Percentiles rank a stretch among this genome's conserved stretches.
Conservation (phyloP, 2,888 invertebrate species). For the Parnassius glacialis region DNA sequence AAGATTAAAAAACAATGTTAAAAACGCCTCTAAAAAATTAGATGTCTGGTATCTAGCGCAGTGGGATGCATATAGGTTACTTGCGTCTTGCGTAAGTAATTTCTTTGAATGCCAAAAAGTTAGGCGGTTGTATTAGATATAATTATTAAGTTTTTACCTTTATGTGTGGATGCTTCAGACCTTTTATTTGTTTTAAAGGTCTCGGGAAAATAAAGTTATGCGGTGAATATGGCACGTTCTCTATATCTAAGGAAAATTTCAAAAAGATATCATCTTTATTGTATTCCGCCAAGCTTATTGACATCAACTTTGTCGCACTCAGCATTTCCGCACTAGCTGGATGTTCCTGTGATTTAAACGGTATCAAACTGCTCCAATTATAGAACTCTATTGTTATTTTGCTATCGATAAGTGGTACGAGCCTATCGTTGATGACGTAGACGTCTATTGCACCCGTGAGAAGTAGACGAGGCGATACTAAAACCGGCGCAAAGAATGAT, state of each 20-base stretch:
- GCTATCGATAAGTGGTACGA: conserved; percentile 64
- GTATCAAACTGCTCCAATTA: conserved; percentile 77
- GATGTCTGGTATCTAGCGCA: no score
- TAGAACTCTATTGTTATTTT: conserved; percentile 80
- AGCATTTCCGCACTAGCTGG: conserved; percentile 46
- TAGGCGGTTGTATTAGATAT: no score
- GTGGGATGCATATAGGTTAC: no score
- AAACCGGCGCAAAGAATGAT: conserved; percentile 90
- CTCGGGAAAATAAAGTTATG: conserved; percentile 85
- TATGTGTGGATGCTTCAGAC: conserved; percentile 77
- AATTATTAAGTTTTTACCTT: conserved; percentile 56
- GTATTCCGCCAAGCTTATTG: conserved; percentile 47
- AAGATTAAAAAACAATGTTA: no score
- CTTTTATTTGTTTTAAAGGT: conserved; percentile 76
- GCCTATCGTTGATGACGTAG: conserved; percentile 84
- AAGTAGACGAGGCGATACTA: conserved; percentile 83
- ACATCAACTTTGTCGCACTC: conserved; percentile 51
- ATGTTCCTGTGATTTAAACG: conserved; percentile 51
- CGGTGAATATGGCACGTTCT: conserved; percentile 73
- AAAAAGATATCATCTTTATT: conserved; percentile 56
- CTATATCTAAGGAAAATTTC: conserved; percentile 75
- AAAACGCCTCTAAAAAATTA: no score
- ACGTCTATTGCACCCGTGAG: conserved; percentile 76
- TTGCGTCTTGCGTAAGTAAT: no score
- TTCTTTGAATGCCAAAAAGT: no score